These are phyloP conservation scores for Lates japonicus DNA, from an alignment of 2,797 vertebrate genomes.

Conservation along the genomic window DNA sequence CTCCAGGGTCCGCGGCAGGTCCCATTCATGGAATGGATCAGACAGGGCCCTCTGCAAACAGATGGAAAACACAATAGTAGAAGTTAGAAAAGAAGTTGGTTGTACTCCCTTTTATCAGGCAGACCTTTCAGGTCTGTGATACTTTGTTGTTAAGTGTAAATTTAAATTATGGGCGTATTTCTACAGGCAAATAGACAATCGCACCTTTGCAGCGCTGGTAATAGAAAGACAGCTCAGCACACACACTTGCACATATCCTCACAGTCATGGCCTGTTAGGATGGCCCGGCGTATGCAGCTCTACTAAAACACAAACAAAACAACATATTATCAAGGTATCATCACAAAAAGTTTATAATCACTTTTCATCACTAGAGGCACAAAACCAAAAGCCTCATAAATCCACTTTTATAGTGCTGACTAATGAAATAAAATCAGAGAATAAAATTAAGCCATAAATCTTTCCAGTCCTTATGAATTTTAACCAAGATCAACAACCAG, in stretches of 20 bases:
- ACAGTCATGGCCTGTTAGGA: slow-evolving; percentile 96
- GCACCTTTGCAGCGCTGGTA: slow-evolving; percentile 97
- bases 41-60: slow-evolving; percentile 93
- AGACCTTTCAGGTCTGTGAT: background rate
- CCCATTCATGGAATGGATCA: slow-evolving; percentile 99
- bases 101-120: background rate
- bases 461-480: too few relatives aligned
- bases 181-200: background rate
- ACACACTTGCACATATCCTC: slow-evolving; percentile 94
- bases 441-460: too few relatives aligned
- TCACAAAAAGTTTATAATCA: background rate
- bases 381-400: background rate
- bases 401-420: background rate
- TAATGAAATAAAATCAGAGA: background rate
- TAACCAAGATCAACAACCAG: background rate
- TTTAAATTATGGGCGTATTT: background rate
- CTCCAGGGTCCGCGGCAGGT: slow-evolving; percentile 95
- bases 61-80: background rate
- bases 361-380: slow-evolving; percentile 58
- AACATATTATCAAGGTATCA: background rate
- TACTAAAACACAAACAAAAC: slow-evolving; percentile 76
- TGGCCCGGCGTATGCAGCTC: slow-evolving; percentile 92
- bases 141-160: background rate
- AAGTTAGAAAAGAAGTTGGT: background rate
- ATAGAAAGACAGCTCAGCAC: slow-evolving; percentile 95